Evolutionary conservation across 1,140 invertebrate genomes (phyloP).

Genomic region (Teleogryllus occipitalis): DNA sequence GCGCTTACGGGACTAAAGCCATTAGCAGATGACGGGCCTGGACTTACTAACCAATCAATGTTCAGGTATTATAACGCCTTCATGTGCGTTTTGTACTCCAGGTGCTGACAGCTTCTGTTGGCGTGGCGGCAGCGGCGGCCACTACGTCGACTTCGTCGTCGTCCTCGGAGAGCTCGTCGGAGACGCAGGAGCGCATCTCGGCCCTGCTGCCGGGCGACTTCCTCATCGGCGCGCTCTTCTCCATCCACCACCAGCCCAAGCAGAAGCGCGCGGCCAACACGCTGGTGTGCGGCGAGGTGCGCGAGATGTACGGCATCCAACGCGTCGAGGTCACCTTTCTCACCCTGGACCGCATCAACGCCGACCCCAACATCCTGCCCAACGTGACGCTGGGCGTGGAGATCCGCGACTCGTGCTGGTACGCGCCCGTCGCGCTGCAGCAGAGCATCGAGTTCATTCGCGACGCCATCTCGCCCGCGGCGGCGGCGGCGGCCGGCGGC

Average conservation of each 20-base stretch:
- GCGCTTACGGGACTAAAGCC: too few species aligned
- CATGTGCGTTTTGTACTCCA: too few species aligned
- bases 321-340: constrained; percentile 59
- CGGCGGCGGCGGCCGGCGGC: not conserved
- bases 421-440: constrained; percentile 65
- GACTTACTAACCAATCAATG: too few species aligned
- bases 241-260: constrained; percentile 59
- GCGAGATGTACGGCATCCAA: constrained; percentile 73
- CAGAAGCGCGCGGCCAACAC: constrained; percentile 40
- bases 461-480: constrained; percentile 49
- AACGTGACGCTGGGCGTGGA: constrained; percentile 63
- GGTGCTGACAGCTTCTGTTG: not conserved
- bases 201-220: constrained; percentile 54
- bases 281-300: constrained; percentile 47
- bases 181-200: constrained; percentile 26
- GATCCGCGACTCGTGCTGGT: constrained; percentile 75
- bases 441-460: constrained; percentile 67
- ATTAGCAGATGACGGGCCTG: too few species aligned
- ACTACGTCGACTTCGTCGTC: not conserved
- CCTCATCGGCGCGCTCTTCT: constrained; percentile 64
- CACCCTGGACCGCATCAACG: constrained; percentile 45
- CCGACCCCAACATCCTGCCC: constrained; percentile 37
- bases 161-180: not conserved
- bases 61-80: too few species aligned
- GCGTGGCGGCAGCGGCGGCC: not conserved